Base-by-base conservation (phyloP, 2,113 vertebrate genomes). In the Eupsittula cactorum region DNA sequence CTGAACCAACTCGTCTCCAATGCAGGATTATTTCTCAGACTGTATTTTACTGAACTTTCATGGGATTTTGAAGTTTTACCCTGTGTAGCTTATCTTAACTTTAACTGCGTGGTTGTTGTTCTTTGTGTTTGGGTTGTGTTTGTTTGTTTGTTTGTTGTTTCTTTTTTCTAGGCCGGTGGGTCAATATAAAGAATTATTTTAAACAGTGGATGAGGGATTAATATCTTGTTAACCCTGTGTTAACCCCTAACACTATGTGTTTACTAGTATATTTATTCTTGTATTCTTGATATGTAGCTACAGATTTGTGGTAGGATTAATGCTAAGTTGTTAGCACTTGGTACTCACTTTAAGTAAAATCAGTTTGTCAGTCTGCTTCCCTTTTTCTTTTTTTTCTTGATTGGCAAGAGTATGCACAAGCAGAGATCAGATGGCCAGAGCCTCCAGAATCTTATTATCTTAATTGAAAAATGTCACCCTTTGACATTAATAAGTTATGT, bases 381-480 rank as follows among this genome's bases (percentile, higher is more conserved):
- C 71, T 88, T 62, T 79, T 19, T 65, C 10, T 55, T 68, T 44
- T 73, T 67, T 82, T 90, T 74, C 55, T 57, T 17, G 79, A 73
- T 90, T 87, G 64, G 23, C 46, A 60, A 28, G 82, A 42, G 10
- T 63, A 31, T 88, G 53, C 33, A 73, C 18, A 79, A 79, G 82
- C 28, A 62, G 65, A 69, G 78, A 92, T 96, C 82, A 86, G 81
- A 88, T 94, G 95, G 74, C 69, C 92, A 75, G 59, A 74, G 49
- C 49, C 28, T 79, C 80, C 74, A 91, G 83, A 93, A 94, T 96
- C 88, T 96, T 82, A 91, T 96, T 97, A 85, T 85, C 53, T 74
- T 96, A 92, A 89, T 80, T 93, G 88, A 94, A 76, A 93, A 97
- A 86, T 86, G 70, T 73, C 78, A 92, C 35, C 62, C 37, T 82